Evolutionary conservation across 2,888 invertebrate species (phyloP).

Genomic region (Xestia c-nigrum): DNA sequence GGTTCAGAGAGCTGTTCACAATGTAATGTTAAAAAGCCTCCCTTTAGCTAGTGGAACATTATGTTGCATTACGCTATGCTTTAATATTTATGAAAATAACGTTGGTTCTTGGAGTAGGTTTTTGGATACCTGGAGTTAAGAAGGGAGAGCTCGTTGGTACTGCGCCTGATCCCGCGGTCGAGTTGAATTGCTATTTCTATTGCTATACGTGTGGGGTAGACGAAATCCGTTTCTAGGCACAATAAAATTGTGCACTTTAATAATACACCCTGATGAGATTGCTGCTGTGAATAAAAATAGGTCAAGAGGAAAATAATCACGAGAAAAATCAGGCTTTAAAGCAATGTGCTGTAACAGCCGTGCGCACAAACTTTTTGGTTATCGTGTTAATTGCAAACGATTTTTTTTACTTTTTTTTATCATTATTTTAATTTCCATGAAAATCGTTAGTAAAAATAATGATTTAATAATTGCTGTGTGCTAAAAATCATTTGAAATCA

Average conservation of each 20-base stretch:
- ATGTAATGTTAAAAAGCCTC: constrained; percentile 32
- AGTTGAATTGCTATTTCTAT: not conserved
- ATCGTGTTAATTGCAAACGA: not conserved
- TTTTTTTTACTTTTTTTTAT: not conserved
- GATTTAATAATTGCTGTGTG: not conserved
- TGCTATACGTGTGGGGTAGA: not conserved
- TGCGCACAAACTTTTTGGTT: not conserved
- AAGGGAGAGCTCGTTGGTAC: no score
- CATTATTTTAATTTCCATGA: not conserved
- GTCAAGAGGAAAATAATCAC: no score
- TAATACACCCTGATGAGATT: not conserved
- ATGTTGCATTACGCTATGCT: constrained; percentile 3
- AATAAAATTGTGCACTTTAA: not conserved
- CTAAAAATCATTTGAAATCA: not conserved
- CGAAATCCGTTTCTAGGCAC: not conserved
- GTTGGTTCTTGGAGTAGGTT: not conserved
- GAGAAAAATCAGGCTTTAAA: no score
- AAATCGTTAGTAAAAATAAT: not conserved
- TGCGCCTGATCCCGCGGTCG: no score
- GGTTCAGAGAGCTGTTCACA: constrained; percentile 44
- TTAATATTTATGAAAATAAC: not conserved
- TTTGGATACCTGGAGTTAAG: not conserved
- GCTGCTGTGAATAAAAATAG: no score
- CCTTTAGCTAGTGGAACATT: constrained; percentile 4
- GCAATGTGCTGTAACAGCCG: no score